A percentile compares a stretch with the other conserved stretches of the same genome.
phyloP scores from a whole-genome alignment of 2,888 invertebrate genomes.

The Ptychoptera albimana region DNA sequence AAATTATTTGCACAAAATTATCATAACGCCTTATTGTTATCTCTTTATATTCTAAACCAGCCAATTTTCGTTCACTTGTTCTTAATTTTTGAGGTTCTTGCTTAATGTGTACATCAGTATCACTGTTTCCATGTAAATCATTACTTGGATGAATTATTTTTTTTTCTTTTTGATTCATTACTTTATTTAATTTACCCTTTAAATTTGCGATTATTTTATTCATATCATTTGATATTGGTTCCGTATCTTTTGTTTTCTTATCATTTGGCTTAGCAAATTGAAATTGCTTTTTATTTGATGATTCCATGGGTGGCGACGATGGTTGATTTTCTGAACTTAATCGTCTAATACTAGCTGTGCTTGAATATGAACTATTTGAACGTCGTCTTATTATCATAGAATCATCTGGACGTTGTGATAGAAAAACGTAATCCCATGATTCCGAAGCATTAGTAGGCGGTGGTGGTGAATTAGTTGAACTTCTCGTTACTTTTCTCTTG shows the following conservation, averaged over 20 bases:
- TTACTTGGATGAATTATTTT: too few species aligned
- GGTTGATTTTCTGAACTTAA: slow-evolving; percentile 33
- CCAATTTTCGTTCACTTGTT: too few species aligned
- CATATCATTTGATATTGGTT: slow-evolving; percentile 15
- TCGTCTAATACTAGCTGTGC: slow-evolving; percentile 47
- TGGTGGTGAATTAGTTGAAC: not conserved
- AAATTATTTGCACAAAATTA: slow-evolving; percentile 43
- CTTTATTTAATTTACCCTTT: slow-evolving; percentile 5
- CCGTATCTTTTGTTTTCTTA: slow-evolving; percentile 20
- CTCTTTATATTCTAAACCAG: too few species aligned
- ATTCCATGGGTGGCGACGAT: slow-evolving; percentile 11
- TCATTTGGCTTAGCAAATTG: slow-evolving; percentile 27
- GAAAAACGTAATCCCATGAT: slow-evolving; percentile 44
- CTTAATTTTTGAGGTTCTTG: too few species aligned
- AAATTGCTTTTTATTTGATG: slow-evolving; percentile 14
- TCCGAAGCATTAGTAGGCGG: slow-evolving; percentile 15
- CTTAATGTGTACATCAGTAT: too few species aligned
- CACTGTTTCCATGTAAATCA: too few species aligned
- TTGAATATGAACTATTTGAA: slow-evolving; percentile 69
- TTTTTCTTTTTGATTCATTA: too few species aligned
- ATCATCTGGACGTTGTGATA: slow-evolving; percentile 49
- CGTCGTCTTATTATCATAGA: slow-evolving; percentile 69
- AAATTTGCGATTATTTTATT: slow-evolving; percentile 14
- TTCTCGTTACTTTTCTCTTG: not conserved
- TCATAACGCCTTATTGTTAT: slow-evolving; percentile 9